Evolutionary conservation across 1,140 invertebrate genomes (phyloP).

Genomic region (Procambarus virginalis): DNA sequence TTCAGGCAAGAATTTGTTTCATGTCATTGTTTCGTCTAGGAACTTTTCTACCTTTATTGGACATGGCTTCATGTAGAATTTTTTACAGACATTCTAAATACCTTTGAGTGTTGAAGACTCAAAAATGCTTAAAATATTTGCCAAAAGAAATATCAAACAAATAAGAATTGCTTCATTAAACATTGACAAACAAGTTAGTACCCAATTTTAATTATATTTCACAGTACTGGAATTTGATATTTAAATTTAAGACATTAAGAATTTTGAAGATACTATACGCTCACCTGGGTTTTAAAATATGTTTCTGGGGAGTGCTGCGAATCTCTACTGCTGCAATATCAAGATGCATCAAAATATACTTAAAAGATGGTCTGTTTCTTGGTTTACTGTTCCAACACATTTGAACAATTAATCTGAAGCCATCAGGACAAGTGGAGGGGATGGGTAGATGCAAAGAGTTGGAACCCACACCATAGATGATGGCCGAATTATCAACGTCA

Average conservation of each 20-base stretch:
- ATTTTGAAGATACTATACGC: not conserved
- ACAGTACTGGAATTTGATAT: no score
- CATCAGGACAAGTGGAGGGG: constrained; percentile 90
- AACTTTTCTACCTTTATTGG: no score
- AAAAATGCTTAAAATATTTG: not conserved
- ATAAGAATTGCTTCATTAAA: no score
- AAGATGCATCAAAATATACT: constrained; percentile 91
- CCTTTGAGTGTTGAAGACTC: not conserved
- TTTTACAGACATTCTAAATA: not conserved
- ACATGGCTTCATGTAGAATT: no score
- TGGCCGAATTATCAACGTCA: constrained; percentile 95
- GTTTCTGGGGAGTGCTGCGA: constrained; percentile 80
- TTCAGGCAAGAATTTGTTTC: no score
- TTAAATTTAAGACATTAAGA: no score
- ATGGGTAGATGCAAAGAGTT: constrained; percentile 92
- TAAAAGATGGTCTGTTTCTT: constrained; percentile 94
- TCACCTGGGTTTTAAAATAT: constrained; percentile 80
- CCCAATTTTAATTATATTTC: no score
- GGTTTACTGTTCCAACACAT: constrained; percentile 95
- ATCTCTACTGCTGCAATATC: constrained; percentile 89
- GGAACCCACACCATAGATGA: constrained; percentile 98
- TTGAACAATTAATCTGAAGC: constrained; percentile 84
- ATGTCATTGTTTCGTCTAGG: no score
- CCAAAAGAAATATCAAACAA: no score
- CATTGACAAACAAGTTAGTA: no score